Conservation (phyloP, 2,797 vertebrate species). For the Hydrophis major region DNA sequence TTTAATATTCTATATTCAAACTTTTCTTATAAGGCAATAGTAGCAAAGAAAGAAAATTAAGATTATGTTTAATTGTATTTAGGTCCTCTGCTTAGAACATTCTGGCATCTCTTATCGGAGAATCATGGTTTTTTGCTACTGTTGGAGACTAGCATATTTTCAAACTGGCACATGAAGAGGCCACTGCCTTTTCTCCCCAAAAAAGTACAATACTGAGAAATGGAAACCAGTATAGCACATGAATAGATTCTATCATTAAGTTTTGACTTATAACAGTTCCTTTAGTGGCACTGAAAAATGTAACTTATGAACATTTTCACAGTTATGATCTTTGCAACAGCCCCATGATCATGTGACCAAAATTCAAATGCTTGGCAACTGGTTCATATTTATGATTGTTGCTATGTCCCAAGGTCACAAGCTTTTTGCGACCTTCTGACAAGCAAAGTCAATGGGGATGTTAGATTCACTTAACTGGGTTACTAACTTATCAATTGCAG, state of each 20-base stretch:
- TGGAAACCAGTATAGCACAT: background rate
- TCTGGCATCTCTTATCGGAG: background rate
- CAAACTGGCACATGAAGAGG: no score
- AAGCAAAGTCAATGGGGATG: background rate
- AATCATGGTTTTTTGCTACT: constrained; percentile 10
- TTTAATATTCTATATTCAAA: background rate
- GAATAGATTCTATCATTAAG: background rate
- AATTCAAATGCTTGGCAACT: background rate
- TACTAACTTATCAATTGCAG: background rate
- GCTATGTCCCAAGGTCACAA: background rate
- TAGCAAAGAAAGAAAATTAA: constrained; percentile 21
- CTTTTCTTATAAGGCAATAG: background rate
- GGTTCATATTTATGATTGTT: background rate
- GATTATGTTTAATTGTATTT: background rate
- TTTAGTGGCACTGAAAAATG: background rate
- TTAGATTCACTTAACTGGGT: background rate
- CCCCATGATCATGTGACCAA: background rate
- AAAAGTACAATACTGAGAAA: constrained; percentile 4
- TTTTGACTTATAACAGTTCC: background rate
- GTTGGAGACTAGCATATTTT: no score
- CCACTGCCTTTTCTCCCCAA: background rate
- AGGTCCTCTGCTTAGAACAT: background rate
- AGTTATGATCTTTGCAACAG: background rate
- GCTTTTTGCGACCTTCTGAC: background rate
- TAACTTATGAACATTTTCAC: background rate